Evolutionary conservation across 92 coral and sea anemone genomes (phyloP).

Genomic region (Chrysogorgia sp.): DNA sequence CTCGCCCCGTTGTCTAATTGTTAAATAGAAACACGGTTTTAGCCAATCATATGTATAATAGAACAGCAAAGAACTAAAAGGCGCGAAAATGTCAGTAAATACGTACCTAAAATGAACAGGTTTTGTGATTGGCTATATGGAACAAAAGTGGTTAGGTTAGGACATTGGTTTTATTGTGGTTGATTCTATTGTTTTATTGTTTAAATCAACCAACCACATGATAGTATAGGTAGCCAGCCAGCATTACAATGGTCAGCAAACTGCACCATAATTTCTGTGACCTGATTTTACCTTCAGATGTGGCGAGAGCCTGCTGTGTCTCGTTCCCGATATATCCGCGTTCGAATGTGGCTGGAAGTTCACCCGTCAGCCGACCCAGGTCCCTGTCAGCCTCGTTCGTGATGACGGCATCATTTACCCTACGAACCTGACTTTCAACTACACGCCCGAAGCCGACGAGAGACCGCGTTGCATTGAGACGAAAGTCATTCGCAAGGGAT

Average conservation of each 20-base stretch:
- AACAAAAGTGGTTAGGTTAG: too few relatives aligned
- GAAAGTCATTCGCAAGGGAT: constrained; percentile 35
- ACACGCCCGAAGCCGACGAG: constrained; percentile 98
- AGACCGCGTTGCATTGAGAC: constrained; percentile 63
- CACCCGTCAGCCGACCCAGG: constrained; percentile 96
- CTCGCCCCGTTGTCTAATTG: too few relatives aligned
- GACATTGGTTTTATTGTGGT: too few relatives aligned
- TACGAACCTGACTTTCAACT: constrained; percentile 93
- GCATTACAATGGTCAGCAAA: not conserved
- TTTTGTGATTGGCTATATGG: too few relatives aligned
- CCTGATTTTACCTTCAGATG: constrained; percentile 63
- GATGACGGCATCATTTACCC: constrained; percentile 96
- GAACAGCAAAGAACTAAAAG: too few relatives aligned
- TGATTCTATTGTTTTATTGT: too few relatives aligned
- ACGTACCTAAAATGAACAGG: too few relatives aligned
- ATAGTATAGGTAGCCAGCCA: not conserved
- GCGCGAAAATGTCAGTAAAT: too few relatives aligned
- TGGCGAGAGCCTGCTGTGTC: constrained; percentile 93
- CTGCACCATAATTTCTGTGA: too few relatives aligned
- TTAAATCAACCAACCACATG: too few relatives aligned
- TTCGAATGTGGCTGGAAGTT: constrained; percentile 97
- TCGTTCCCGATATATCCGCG: constrained; percentile 97
- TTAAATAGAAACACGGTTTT: too few relatives aligned
- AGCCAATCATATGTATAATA: too few relatives aligned
- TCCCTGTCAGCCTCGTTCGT: constrained; percentile 93